Conservation (phyloP, 2,797 vertebrate genomes). For the Notolepis coatsorum region DNA sequence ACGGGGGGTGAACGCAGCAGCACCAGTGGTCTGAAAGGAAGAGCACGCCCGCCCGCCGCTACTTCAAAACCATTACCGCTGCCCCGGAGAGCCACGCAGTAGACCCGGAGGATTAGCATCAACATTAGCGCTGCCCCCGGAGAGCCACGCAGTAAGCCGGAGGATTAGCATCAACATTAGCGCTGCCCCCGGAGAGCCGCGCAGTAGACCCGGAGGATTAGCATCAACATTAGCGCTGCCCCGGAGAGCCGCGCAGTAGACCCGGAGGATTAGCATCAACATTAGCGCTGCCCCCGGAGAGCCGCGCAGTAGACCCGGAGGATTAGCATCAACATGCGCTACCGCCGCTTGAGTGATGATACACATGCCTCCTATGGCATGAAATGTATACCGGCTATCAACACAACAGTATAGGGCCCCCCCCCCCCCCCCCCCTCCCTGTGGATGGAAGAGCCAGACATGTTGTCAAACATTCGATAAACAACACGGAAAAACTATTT, state of each 20-base stretch:
- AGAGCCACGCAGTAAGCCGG: slow-evolving; percentile 49
- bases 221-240: slow-evolving; percentile 50
- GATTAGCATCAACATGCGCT: slow-evolving; percentile 52
- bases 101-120: slow-evolving; percentile 61
- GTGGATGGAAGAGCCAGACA: not conserved
- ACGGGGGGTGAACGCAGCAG: slow-evolving; percentile 40
- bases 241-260: slow-evolving; percentile 52
- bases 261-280: slow-evolving; percentile 54
- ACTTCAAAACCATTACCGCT: slow-evolving; percentile 61
- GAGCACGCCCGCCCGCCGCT: slow-evolving; percentile 50
- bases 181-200: slow-evolving; percentile 32
- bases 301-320: slow-evolving; percentile 53
- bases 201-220: slow-evolving; percentile 63
- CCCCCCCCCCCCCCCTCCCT: too few species aligned
- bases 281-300: slow-evolving; percentile 50
- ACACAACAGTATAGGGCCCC: not conserved
- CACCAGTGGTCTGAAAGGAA: slow-evolving; percentile 48
- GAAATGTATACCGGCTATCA: slow-evolving; percentile 3
- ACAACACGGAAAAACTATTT: not conserved
- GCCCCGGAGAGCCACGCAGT: slow-evolving; percentile 36
- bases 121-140: slow-evolving; percentile 32
- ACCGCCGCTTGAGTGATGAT: not conserved
- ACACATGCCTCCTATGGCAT: not conserved
- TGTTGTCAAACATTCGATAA: not conserved
- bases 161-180: slow-evolving; percentile 63